Evolutionary conservation across 2,797 vertebrate genomes (phyloP).

Genomic region (Notolepis coatsorum): DNA sequence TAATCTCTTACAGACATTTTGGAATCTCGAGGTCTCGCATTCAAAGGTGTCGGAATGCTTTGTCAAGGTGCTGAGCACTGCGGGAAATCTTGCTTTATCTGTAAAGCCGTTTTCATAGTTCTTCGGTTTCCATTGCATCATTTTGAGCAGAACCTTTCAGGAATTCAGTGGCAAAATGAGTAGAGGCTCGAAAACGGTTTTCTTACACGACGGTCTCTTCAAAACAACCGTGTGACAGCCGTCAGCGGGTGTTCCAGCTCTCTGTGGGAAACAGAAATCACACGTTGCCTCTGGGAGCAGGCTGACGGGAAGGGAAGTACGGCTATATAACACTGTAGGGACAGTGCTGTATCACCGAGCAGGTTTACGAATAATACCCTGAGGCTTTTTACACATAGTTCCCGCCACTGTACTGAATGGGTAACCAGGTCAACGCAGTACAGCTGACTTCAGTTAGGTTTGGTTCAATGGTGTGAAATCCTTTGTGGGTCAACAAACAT

Average conservation of each 20-base stretch:
- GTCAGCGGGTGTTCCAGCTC: constrained; percentile 26
- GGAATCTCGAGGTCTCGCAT: no score
- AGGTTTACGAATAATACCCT: constrained; percentile 57
- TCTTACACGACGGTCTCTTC: constrained; percentile 13
- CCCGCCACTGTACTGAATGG: constrained; percentile 15
- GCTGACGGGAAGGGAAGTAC: constrained; percentile 51
- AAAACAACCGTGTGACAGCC: constrained; percentile 42
- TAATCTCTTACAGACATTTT: no score
- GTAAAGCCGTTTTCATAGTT: not conserved
- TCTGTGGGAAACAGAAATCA: constrained; percentile 31
- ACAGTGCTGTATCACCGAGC: constrained; percentile 58
- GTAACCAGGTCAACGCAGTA: constrained; percentile 43
- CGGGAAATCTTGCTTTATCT: no score
- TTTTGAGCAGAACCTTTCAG: not conserved
- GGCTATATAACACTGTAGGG: constrained; percentile 61
- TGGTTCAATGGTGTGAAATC: constrained; percentile 73
- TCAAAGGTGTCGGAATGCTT: no score
- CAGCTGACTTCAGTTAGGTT: constrained; percentile 49
- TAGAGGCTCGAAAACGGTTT: constrained; percentile 2
- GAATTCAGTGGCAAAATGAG: constrained; percentile 16
- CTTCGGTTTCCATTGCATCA: not conserved
- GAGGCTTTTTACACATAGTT: constrained; percentile 34
- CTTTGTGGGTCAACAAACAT: constrained; percentile 75
- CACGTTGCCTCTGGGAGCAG: constrained; percentile 33
- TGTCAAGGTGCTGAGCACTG: no score